phyloP scores from a whole-genome alignment of 2,113 vertebrate species.

The Kryptolebias marmoratus region DNA sequence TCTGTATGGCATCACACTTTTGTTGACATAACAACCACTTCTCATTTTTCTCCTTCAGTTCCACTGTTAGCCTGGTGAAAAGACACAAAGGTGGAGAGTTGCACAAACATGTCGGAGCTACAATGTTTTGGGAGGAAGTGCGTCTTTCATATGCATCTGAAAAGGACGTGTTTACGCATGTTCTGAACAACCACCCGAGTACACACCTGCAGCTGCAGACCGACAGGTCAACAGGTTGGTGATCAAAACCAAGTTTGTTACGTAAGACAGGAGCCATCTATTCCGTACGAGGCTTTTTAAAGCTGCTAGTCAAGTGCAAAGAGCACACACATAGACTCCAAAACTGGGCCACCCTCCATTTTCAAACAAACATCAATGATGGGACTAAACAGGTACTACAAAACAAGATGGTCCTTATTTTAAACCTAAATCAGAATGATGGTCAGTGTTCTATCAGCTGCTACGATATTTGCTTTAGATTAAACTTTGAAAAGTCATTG shows the following conservation, averaged over 20 bases:
- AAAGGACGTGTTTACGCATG: constrained; percentile 5
- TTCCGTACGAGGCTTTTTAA: constrained; percentile 17
- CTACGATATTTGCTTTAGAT: neutral
- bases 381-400: too few species aligned
- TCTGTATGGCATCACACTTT: constrained; percentile 69
- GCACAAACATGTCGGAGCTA: constrained; percentile 1
- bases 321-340: neutral
- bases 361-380: neutral
- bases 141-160: constrained; percentile 20
- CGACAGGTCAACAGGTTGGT: constrained; percentile 20
- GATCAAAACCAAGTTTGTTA: constrained; percentile 33
- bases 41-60: constrained; percentile 85
- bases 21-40: constrained; percentile 74
- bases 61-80: constrained; percentile 80
- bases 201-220: constrained; percentile 20
- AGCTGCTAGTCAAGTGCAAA: neutral
- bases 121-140: neutral
- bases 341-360: neutral
- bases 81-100: constrained; percentile 43
- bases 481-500: neutral
- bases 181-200: constrained; percentile 13
- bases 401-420: too few species aligned
- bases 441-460: too few species aligned
- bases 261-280: constrained; percentile 23
- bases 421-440: too few species aligned